Conservation (phyloP, 2,797 vertebrate genomes). For the Chaunax sp. region DNA sequence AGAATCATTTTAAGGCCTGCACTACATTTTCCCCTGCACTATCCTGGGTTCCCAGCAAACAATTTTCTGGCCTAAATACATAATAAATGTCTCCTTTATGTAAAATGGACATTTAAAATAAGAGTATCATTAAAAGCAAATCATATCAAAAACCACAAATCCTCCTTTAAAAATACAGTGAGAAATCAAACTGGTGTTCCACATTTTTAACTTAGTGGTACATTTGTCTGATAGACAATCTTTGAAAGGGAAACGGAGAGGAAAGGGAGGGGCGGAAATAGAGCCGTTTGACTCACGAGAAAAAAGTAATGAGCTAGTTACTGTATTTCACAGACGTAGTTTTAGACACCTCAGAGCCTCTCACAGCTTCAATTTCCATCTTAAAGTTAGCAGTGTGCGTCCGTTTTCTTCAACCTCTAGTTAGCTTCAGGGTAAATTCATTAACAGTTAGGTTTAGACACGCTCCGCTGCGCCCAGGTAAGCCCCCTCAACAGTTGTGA, state of each 20-base stretch:
- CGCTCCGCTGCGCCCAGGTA: slow-evolving; percentile 57
- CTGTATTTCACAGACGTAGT: slow-evolving; percentile 15
- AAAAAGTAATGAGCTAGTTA: slow-evolving; percentile 11
- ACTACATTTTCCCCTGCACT: too few relatives aligned
- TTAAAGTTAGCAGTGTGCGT: neutral
- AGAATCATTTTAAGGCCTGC: too few relatives aligned
- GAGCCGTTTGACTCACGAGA: slow-evolving; percentile 55
- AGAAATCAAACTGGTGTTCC: neutral
- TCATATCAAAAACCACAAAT: too few relatives aligned
- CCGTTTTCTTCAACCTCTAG: neutral
- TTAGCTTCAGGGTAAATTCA: neutral
- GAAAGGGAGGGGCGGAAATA: slow-evolving; percentile 71
- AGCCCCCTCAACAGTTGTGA: slow-evolving; percentile 31
- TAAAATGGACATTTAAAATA: too few relatives aligned
- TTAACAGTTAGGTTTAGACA: neutral
- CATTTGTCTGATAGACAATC: slow-evolving; percentile 26
- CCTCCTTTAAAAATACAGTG: neutral
- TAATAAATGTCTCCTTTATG: too few relatives aligned
- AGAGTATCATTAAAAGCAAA: too few relatives aligned
- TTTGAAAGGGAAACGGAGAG: slow-evolving; percentile 10
- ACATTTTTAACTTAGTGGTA: neutral
- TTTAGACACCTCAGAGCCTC: neutral
- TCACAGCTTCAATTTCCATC: neutral
- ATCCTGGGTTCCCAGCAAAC: too few relatives aligned
- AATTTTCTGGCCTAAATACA: too few relatives aligned